Base-by-base conservation (phyloP, 2,113 vertebrate species). In the Pluvialis apricaria region DNA sequence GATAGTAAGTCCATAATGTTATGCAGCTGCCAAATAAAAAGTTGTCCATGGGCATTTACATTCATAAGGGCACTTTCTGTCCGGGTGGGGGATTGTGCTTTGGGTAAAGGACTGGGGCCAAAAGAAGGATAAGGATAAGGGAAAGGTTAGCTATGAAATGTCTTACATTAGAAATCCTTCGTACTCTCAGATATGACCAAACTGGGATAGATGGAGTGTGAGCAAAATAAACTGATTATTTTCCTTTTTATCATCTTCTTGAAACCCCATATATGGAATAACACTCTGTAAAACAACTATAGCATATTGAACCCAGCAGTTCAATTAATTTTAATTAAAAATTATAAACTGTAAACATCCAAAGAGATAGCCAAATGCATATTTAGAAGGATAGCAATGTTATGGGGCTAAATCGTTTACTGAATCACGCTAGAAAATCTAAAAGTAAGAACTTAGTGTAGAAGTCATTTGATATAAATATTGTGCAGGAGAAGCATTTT, bases 11-110 rank as follows among this genome's bases (percentile, higher is more conserved):
- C 86, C 34, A 62, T 89, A 94, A 92, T 71, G 15, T 91, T 91
- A 89, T 75, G 93, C 70, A 94, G 87, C 82, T 95, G 89, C 73
- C 80, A 96, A 96, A 75, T 70, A 90, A 95, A 95, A 94, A 92
- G 80, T 89, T 93, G 44, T 95, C 86, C 51, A 69, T 26, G 82
- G 70, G 82, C 79, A 92, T 94, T 93, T 92, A 55, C 88, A 94
- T 96, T 96, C 61, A 52, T 81, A 88, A 86, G 68, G 34, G 11
- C 57, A 47, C 31, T 92, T 94, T 95, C 70, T 64, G 47, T 92
- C 58, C 84, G 82, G 54, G 25, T 76, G 32, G 44, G 42, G 36
- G 77, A 58, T 83, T 82, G 51, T 94, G 68, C 64, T 86, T 92
- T 85, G 29, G 72, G 16, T 76, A 36, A 71, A 64, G 57, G 28